Percentiles rank a stretch among this genome's conserved stretches.
Conservation (phyloP, 2,113 vertebrate genomes). For the Clarias batrachus region DNA sequence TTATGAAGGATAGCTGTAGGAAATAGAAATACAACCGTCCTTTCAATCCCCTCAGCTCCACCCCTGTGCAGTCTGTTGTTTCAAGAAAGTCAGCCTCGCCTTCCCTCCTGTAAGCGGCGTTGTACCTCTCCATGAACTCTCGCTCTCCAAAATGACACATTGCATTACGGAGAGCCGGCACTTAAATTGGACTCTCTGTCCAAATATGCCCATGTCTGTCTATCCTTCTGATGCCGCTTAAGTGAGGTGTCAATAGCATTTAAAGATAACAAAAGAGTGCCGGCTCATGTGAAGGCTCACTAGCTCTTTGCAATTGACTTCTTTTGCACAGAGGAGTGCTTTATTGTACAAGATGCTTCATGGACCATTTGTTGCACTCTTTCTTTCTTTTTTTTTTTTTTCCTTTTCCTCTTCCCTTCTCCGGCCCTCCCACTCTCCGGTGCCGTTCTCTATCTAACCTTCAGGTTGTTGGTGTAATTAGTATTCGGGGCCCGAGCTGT, state of each 20-base stretch:
- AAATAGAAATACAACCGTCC: background rate
- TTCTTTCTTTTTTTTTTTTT: background rate
- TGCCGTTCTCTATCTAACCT: constrained; percentile 48
- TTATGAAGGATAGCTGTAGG: background rate
- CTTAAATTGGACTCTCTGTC: constrained; percentile 37
- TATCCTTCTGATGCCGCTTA: constrained; percentile 45
- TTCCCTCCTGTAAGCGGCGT: background rate
- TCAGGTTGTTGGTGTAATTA: constrained; percentile 58
- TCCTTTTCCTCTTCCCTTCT: background rate
- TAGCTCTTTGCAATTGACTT: constrained; percentile 45
- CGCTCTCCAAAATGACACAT: constrained; percentile 13
- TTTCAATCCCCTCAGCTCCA: constrained; percentile 40
- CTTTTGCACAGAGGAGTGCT: constrained; percentile 41
- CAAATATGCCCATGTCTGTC: constrained; percentile 48
- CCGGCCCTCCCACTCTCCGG: constrained; percentile 7
- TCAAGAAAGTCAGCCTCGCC: background rate
- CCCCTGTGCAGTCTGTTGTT: background rate
- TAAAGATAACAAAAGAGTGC: constrained; percentile 51
- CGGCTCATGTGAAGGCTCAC: constrained; percentile 32
- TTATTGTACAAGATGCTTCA: constrained; percentile 46
- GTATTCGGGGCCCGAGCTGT: constrained; percentile 55
- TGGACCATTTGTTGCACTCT: constrained; percentile 41
- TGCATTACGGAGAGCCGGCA: constrained; percentile 23
- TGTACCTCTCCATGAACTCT: constrained; percentile 28
- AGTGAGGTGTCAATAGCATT: constrained; percentile 56